A percentile compares a stretch with the other conserved stretches of the same genome.
Evolutionary conservation across 2,888 invertebrate species (phyloP).

Genomic region (Dasypogon diadema): DNA sequence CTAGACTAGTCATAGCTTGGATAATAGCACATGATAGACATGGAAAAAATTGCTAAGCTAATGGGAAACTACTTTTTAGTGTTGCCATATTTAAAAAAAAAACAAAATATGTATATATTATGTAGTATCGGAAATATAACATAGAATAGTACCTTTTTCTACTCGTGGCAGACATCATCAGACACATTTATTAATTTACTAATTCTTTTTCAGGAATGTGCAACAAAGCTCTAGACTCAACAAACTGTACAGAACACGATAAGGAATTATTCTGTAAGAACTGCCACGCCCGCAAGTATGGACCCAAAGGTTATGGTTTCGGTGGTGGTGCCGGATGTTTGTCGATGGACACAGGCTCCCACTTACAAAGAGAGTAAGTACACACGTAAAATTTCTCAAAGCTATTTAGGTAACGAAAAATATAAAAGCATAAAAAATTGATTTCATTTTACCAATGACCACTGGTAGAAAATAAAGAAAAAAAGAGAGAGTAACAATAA

Average conservation of each 20-base stretch:
- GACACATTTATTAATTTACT: too few species aligned
- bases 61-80: too few species aligned
- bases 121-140: too few species aligned
- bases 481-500: too few species aligned
- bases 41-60: too few species aligned
- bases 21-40: too few species aligned
- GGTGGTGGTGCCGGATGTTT: conserved; percentile 98
- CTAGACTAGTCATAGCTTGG: too few species aligned
- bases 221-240: conserved; percentile 97
- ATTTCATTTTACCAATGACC: not conserved
- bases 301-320: conserved; percentile 98
- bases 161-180: too few species aligned
- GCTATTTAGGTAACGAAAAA: not conserved
- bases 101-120: too few species aligned
- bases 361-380: conserved; percentile 87
- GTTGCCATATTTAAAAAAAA: too few species aligned
- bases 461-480: not conserved
- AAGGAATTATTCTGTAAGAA: conserved; percentile 95
- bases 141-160: too few species aligned
- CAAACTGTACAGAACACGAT: conserved; percentile 98
- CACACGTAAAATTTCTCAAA: conserved; percentile 57
- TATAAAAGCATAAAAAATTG: not conserved
- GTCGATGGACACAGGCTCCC: conserved; percentile 95
- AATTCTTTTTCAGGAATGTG: conserved; percentile 80
- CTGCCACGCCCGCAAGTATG: conserved; percentile 96